phyloP scores from a whole-genome alignment of 1,140 invertebrate species.

The Heterodera schachtii region DNA sequence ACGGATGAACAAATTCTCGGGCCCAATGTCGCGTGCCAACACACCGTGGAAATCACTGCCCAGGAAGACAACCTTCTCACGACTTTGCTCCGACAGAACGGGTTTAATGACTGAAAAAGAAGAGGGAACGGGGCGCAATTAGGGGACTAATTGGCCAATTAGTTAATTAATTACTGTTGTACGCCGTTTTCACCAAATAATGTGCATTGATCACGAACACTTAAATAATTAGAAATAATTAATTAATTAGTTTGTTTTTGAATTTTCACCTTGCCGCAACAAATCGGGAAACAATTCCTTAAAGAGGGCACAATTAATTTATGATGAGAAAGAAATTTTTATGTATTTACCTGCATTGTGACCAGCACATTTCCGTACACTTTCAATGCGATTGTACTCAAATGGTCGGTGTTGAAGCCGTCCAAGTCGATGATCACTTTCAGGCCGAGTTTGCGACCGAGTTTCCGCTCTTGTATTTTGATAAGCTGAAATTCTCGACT shows the following conservation, averaged over 20 bases:
- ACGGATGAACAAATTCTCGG: slow-evolving; percentile 36
- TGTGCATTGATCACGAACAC: slow-evolving; percentile 48
- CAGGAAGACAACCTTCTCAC: slow-evolving; percentile 46
- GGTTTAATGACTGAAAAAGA: slow-evolving; percentile 35
- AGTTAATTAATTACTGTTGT: background rate
- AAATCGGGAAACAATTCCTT: slow-evolving; percentile 48
- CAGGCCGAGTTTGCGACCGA: slow-evolving; percentile 40
- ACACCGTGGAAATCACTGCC: slow-evolving; percentile 28
- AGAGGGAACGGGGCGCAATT: no score
- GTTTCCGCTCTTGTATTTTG: slow-evolving; percentile 42
- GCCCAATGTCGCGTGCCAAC: slow-evolving; percentile 35
- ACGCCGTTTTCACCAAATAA: slow-evolving; percentile 39
- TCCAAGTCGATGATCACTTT: slow-evolving; percentile 44
- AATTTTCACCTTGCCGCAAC: slow-evolving; percentile 41
- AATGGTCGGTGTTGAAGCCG: slow-evolving; percentile 46
- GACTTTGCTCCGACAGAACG: slow-evolving; percentile 44
- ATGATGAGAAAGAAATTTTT: slow-evolving; percentile 21
- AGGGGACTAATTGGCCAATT: no score
- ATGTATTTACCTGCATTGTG: slow-evolving; percentile 38
- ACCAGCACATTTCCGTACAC: slow-evolving; percentile 38
- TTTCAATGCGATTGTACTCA: slow-evolving; percentile 37
- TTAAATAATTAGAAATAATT: background rate
- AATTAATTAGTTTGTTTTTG: background rate
- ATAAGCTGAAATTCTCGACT: slow-evolving; percentile 26
- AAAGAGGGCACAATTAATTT: slow-evolving; percentile 26